A percentile compares a stretch with the other conserved stretches of the same genome.
These are phyloP conservation scores for Eurystomus glaucurus DNA, from an alignment of 2,797 vertebrate genomes.

Conservation along the genomic window DNA sequence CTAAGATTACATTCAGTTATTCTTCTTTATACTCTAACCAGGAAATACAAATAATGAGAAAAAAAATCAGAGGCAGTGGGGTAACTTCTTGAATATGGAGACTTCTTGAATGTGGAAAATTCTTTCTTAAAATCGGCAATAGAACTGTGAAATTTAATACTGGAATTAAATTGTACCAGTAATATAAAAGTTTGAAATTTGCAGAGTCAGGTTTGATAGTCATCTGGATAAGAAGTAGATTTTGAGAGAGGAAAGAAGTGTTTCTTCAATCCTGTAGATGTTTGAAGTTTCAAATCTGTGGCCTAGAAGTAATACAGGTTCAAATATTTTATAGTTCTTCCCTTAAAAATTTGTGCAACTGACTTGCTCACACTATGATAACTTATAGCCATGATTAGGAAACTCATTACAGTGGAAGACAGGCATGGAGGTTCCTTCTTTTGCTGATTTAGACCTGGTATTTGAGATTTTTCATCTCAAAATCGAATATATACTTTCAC, in stretches of 20 bases:
- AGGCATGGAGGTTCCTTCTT: not conserved
- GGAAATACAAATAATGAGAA: not conserved
- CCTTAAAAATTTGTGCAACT: not conserved
- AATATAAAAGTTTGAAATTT: not conserved
- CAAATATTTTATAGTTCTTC: not conserved
- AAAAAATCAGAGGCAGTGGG: not conserved
- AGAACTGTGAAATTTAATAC: not conserved
- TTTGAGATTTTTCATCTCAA: not conserved
- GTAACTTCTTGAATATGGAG: not conserved
- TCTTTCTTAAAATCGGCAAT: not conserved
- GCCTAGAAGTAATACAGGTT: not conserved
- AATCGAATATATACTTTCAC: not conserved
- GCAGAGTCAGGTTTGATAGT: not conserved
- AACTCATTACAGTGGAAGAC: not conserved
- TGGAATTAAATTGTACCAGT: not conserved
- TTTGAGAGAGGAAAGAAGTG: not conserved
- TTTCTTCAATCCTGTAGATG: not conserved
- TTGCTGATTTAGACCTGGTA: not conserved
- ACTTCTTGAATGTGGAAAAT: not conserved
- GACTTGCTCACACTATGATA: not conserved
- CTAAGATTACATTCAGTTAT: not conserved
- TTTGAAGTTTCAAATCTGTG: not conserved
- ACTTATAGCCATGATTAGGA: not conserved
- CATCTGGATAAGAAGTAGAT: not conserved
- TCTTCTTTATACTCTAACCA: not conserved